Conservation (phyloP, 2,113 vertebrate species). For the Coregonus clupeaformis region DNA sequence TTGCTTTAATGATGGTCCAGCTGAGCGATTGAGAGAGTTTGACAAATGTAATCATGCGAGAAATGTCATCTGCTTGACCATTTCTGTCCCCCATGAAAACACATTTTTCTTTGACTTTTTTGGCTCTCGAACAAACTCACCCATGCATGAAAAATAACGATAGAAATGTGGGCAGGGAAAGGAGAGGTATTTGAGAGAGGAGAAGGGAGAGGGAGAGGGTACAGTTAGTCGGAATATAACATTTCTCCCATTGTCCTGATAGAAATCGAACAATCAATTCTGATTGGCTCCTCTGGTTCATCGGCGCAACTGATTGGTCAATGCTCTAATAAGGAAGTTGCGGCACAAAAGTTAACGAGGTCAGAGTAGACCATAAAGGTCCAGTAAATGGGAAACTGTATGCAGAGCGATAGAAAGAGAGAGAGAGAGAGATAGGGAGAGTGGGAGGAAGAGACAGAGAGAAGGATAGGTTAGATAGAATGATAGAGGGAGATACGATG, state of each 20-base stretch:
- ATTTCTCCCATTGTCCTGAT: not conserved
- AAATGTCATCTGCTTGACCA: slow-evolving; percentile 40
- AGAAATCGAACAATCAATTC: not conserved
- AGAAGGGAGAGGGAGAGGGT: not conserved
- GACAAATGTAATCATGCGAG: slow-evolving; percentile 33
- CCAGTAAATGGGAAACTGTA: too few species aligned
- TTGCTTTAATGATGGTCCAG: slow-evolving; percentile 46
- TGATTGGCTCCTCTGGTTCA: slow-evolving; percentile 7
- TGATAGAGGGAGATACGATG: too few species aligned
- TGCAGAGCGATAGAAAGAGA: too few species aligned
- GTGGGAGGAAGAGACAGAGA: too few species aligned
- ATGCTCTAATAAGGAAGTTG: slow-evolving; percentile 5
- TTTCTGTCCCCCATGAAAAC: slow-evolving; percentile 16
- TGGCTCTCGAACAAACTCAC: slow-evolving; percentile 7
- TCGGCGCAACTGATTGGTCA: slow-evolving; percentile 23
- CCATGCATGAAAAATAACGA: slow-evolving; percentile 1
- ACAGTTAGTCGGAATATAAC: not conserved
- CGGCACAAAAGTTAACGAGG: too few species aligned
- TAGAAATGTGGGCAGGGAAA: not conserved
- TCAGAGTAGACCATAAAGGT: too few species aligned
- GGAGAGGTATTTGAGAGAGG: not conserved
- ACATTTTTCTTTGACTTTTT: slow-evolving; percentile 12
- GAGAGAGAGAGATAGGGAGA: too few species aligned
- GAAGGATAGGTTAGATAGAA: too few species aligned
- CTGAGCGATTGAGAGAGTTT: slow-evolving; percentile 37